Conservation (phyloP, 2,888 invertebrate genomes). For the Blomia tropicalis region DNA sequence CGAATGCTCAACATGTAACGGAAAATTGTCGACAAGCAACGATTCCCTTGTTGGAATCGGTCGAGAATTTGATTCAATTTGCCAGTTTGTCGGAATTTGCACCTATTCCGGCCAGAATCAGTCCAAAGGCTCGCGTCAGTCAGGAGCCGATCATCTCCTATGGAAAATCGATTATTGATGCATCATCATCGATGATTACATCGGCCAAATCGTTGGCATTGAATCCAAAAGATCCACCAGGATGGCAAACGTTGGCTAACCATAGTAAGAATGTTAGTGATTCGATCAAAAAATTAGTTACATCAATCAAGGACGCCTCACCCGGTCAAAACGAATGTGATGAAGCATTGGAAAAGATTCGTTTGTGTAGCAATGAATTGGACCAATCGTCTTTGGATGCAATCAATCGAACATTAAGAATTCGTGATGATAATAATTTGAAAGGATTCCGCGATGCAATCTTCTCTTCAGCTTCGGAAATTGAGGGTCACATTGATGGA, state of each 20-base stretch:
- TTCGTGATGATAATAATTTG: slow-evolving; percentile 53
- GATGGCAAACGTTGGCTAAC: slow-evolving; percentile 81
- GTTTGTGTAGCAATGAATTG: slow-evolving; percentile 56
- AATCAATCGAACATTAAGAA: slow-evolving; percentile 58
- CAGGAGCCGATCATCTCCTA: slow-evolving; percentile 76
- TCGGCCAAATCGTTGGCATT: slow-evolving; percentile 75
- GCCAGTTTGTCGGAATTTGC: slow-evolving; percentile 87
- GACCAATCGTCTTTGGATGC: slow-evolving; percentile 75
- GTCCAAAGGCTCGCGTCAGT: slow-evolving; percentile 57
- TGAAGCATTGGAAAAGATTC: slow-evolving; percentile 58
- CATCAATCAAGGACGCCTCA: slow-evolving; percentile 60
- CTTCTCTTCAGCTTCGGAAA: slow-evolving; percentile 46
- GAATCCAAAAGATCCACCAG: slow-evolving; percentile 72
- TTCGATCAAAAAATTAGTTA: slow-evolving; percentile 80
- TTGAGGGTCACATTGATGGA: slow-evolving; percentile 67
- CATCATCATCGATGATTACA: slow-evolving; percentile 74
- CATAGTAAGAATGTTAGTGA: slow-evolving; percentile 92
- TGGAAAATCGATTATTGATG: slow-evolving; percentile 59
- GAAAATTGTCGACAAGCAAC: slow-evolving; percentile 59
- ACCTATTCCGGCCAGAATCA: slow-evolving; percentile 76
- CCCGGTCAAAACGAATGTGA: slow-evolving; percentile 91
- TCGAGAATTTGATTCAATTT: slow-evolving; percentile 76
- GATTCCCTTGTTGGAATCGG: slow-evolving; percentile 68
- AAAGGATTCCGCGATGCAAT: slow-evolving; percentile 36
- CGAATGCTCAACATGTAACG: slow-evolving; percentile 54